Evolutionary conservation across 2,113 vertebrate genomes (phyloP), one percentile per base, ranked within the genome.

Genomic region (Elgaria multicarinata): DNA sequence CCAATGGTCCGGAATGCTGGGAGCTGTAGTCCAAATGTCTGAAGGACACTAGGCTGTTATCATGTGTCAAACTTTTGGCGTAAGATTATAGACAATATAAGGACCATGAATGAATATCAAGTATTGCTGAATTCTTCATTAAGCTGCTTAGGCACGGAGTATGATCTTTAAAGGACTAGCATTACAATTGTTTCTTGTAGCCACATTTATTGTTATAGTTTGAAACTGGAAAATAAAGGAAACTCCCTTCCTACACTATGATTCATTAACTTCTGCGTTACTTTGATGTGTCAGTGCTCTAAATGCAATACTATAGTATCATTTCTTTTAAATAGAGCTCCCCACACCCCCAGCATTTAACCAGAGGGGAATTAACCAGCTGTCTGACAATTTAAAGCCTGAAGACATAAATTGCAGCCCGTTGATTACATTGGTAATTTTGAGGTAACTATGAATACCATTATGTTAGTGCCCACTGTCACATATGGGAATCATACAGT

Each of bases 341-440:
- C 6, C 16, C n/a, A 14, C 14, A 16, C 36, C 16, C 67, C 42
- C 50, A 42, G 26, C 16, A 20, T 74, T 74, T 75, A 74, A 83
- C 67, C 12, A 39, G 71, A n/a, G 31, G 39, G 42, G 55, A 66
- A 83, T 64, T 44, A 83, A 46, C 31, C 26, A 83, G 79, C 44
- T 44, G 13, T 84, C 62, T 90, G 14, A 75, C 1, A 74, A 4
- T 3, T 85, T 58, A 26, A 76, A 62, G 42, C 36, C 28, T 39
- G 80, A 24, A 46, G 90, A 50, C 31, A 1, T 83, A 53, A 74
- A 0, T 36, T 58, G 1, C 55, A 42, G 66, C 53, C 77, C 36
- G 74, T 46, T 91, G 83, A 74, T n/a, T 86, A 62, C 20, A 91
- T 39, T 36, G 4, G 14, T 67, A 89, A n/a, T 71, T 92, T 80